A percentile compares a stretch with the other conserved stretches of the same genome.
Conservation (phyloP, 2,888 invertebrate species). For the Nomada ferruginata region DNA sequence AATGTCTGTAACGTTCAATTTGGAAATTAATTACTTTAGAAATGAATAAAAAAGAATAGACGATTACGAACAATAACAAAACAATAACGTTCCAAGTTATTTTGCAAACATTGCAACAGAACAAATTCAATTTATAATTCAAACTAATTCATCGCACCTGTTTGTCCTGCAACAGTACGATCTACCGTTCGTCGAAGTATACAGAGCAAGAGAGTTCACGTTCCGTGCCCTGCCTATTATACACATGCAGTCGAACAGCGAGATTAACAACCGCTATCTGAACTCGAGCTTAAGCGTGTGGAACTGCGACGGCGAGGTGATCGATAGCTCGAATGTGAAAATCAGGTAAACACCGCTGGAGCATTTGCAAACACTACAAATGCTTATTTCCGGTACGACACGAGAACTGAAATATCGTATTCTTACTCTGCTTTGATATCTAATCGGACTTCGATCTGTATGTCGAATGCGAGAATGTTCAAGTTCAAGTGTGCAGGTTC, state of each 20-base stretch:
- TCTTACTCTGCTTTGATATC: background rate
- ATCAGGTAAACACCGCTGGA: slow-evolving; percentile 85
- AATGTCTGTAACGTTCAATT: no score
- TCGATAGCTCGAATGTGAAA: slow-evolving; percentile 87
- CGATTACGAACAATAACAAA: no score
- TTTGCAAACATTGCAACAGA: background rate
- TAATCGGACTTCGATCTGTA: background rate
- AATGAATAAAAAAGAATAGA: no score
- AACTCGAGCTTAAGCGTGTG: slow-evolving; percentile 87
- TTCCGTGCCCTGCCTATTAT: slow-evolving; percentile 86
- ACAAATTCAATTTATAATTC: background rate
- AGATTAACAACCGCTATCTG: slow-evolving; percentile 75
- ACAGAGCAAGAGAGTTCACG: slow-evolving; percentile 89
- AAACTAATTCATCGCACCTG: no score
- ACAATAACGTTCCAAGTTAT: background rate
- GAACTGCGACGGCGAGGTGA: slow-evolving; percentile 93
- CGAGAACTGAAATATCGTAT: background rate
- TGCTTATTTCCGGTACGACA: background rate
- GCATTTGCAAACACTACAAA: background rate
- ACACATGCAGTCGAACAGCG: slow-evolving; percentile 69
- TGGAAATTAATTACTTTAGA: no score
- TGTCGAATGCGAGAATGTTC: background rate
- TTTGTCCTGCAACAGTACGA: slow-evolving; percentile 85
- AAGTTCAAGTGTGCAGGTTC: background rate
- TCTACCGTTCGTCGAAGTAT: slow-evolving; percentile 90